Evolutionary conservation across 2,888 invertebrate genomes (phyloP).

Genomic region (Adelognathus sp.): DNA sequence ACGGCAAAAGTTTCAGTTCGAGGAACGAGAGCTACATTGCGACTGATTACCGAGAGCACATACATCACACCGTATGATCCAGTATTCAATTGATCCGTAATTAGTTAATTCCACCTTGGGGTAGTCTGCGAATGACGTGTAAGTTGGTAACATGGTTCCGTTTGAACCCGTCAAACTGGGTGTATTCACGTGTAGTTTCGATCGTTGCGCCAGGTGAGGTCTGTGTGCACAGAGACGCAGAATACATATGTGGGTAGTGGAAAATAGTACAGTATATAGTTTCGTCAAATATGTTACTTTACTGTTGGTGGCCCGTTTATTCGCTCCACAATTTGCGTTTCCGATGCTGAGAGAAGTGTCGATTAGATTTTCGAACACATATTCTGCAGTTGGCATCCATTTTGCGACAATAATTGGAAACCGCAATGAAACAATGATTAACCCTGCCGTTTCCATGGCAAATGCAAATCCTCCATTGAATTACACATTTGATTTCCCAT

Average conservation of each 20-base stretch:
- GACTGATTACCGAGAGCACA: not conserved
- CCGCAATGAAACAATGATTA: too few relatives aligned
- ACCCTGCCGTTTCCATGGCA: too few relatives aligned
- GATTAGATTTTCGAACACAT: too few relatives aligned
- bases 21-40: not conserved
- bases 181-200: not conserved
- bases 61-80: too few relatives aligned
- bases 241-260: not conserved
- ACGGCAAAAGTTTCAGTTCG: not conserved
- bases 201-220: not conserved
- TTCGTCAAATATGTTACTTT: not conserved
- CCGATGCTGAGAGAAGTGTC: too few relatives aligned
- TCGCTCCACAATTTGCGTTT: too few relatives aligned
- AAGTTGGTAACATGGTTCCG: not conserved
- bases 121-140: slow-evolving; percentile 8
- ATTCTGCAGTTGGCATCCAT: too few relatives aligned
- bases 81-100: slow-evolving; percentile 44
- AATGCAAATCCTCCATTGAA: too few relatives aligned
- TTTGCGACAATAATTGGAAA: too few relatives aligned
- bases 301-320: too few relatives aligned
- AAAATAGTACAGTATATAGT: not conserved
- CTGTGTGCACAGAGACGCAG: not conserved
- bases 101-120: slow-evolving; percentile 14
- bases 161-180: not conserved
- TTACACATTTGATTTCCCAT: too few relatives aligned